These are phyloP conservation scores for Drosophila saltans DNA, from an alignment of 1,140 invertebrate genomes.

Conservation along the genomic window DNA sequence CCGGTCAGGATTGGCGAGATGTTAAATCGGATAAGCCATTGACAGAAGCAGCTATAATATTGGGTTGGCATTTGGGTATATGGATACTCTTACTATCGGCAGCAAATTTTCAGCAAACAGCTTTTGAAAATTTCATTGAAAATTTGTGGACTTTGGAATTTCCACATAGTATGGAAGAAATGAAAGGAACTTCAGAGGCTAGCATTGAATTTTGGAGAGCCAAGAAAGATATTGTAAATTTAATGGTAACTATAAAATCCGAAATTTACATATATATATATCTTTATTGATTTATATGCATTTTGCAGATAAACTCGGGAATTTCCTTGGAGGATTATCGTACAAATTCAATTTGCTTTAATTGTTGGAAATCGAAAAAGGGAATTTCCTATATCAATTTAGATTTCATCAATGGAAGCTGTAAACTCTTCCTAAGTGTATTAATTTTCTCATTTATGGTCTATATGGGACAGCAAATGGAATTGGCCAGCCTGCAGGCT, in stretches of 20 bases:
- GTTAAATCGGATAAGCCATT: neutral
- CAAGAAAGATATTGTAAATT: conserved; percentile 24
- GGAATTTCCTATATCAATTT: neutral
- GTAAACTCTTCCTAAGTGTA: conserved; percentile 34
- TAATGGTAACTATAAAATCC: conserved; percentile 22
- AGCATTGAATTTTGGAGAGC: neutral
- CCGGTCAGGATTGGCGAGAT: conserved; percentile 7
- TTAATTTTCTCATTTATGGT: conserved; percentile 18
- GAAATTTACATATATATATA: neutral
- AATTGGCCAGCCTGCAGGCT: conserved; percentile 26
- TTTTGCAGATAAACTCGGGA: conserved; percentile 29
- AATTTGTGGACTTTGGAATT: conserved; percentile 29
- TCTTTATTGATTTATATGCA: neutral
- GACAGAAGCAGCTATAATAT: neutral
- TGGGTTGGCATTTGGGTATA: conserved; percentile 39
- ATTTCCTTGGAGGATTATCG: conserved; percentile 18
- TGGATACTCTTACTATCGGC: conserved; percentile 36
- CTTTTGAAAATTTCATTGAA: conserved; percentile 19
- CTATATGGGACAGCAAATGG: conserved; percentile 35
- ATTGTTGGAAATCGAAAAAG: neutral
- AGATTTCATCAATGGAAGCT: conserved; percentile 11
- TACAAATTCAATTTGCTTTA: conserved; percentile 27
- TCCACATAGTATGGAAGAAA: neutral
- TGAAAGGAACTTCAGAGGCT: neutral
- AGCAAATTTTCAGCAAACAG: conserved; percentile 38